Percentiles rank a stretch among this genome's conserved stretches.
These are phyloP conservation scores for Phyllotreta cruciferae DNA, from an alignment of 2,888 invertebrate species.

Conservation along the genomic window DNA sequence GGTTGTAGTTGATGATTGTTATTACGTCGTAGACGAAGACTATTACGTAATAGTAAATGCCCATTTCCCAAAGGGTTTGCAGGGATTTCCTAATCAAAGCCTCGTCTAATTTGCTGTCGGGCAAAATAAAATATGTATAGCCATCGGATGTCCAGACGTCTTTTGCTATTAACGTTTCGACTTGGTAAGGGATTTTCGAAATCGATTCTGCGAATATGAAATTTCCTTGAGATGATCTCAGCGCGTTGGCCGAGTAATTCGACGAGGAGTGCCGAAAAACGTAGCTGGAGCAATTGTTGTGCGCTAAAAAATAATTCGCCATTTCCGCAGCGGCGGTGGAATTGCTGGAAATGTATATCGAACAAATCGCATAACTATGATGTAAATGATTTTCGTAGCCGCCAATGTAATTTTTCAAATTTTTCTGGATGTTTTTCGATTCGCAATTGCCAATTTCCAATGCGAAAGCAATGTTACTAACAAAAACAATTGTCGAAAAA, in stretches of 20 bases:
- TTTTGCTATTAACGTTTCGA: neutral
- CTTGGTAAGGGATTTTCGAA: neutral
- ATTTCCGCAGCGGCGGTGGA: neutral
- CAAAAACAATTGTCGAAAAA: no score
- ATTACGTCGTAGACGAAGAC: constrained; percentile 1
- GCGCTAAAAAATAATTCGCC: constrained; percentile 6
- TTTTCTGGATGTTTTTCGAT: neutral
- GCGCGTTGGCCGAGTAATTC: neutral
- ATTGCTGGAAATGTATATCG: constrained; percentile 1
- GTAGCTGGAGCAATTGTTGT: neutral
- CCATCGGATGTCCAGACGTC: constrained; percentile 1
- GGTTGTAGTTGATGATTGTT: constrained; percentile 16
- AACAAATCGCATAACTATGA: constrained; percentile 6
- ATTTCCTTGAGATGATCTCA: neutral
- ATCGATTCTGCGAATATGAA: constrained; percentile 15
- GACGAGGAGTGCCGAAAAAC: neutral
- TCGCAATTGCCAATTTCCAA: no score
- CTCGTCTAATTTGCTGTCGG: neutral
- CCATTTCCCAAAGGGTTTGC: constrained; percentile 2
- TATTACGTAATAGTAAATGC: constrained; percentile 5
- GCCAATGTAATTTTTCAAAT: constrained; percentile 10
- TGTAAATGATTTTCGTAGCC: neutral
- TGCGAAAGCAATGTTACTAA: no score
- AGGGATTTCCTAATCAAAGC: neutral
- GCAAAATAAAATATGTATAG: constrained; percentile 4